These are phyloP conservation scores for Sminthurides bifidus DNA, from an alignment of 1,140 invertebrate species.

Conservation along the genomic window DNA sequence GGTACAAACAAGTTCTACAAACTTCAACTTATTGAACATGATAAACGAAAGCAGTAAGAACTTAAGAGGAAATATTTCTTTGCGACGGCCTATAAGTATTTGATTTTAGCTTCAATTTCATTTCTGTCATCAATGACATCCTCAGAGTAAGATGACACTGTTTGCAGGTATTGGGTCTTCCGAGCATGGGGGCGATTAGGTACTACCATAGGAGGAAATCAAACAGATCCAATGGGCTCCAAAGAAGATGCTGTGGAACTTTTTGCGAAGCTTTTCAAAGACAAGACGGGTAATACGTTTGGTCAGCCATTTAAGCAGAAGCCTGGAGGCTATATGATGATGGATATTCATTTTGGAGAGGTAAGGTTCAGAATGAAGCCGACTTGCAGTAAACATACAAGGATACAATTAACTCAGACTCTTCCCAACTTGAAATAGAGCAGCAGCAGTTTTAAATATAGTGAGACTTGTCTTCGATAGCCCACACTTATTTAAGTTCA, in stretches of 20 bases:
- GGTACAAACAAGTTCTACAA: slow-evolving; percentile 94
- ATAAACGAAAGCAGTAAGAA: slow-evolving; percentile 49
- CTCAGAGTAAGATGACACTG: slow-evolving; percentile 3
- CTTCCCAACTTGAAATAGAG: no score
- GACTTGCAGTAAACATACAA: no score
- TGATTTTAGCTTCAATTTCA: slow-evolving; percentile 7
- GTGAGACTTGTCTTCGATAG: no score
- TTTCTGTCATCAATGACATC: background rate
- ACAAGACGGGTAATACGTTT: slow-evolving; percentile 81
- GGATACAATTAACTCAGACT: no score
- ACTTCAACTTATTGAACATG: slow-evolving; percentile 72
- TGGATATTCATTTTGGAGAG: slow-evolving; percentile 80
- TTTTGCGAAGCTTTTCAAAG: slow-evolving; percentile 60
- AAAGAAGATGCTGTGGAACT: slow-evolving; percentile 48
- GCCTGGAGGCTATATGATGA: slow-evolving; percentile 67
- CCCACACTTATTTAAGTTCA: no score
- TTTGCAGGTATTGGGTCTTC: slow-evolving; percentile 15
- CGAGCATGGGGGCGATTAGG: slow-evolving; percentile 82
- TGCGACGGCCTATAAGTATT: background rate
- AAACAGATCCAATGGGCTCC: slow-evolving; percentile 48
- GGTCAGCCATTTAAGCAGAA: slow-evolving; percentile 60
- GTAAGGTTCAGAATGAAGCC: no score
- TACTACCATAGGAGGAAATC: slow-evolving; percentile 74
- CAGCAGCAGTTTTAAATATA: no score
- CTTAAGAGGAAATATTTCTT: slow-evolving; percentile 1